Conservation (phyloP, 2,113 vertebrate species). For the Xiphophorus hellerii region DNA sequence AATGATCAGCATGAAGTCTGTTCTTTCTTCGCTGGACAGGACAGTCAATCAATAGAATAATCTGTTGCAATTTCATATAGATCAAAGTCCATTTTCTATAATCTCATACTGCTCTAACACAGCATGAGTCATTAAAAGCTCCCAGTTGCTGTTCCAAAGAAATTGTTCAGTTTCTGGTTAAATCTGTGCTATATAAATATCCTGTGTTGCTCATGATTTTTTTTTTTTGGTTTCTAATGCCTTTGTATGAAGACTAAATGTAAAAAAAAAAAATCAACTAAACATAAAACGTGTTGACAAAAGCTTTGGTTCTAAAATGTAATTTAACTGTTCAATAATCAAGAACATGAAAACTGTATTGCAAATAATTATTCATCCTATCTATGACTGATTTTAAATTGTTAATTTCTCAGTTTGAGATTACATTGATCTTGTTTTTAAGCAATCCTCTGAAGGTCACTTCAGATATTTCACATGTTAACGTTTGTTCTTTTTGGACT, state of each 20-base stretch:
- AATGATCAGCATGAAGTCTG: constrained; percentile 33
- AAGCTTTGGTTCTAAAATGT: background rate
- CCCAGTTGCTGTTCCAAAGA: constrained; percentile 2
- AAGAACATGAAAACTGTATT: no score
- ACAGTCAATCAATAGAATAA: constrained; percentile 42
- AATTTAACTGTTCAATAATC: no score
- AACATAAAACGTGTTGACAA: no score
- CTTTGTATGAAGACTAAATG: background rate
- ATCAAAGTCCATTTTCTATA: constrained; percentile 47
- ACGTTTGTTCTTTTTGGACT: background rate
- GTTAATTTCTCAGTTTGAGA: background rate
- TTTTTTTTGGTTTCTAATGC: background rate
- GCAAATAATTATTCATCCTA: background rate
- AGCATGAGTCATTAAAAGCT: constrained; percentile 20
- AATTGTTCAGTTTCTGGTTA: constrained; percentile 1
- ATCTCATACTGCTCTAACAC: constrained; percentile 11
- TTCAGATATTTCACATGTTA: background rate
- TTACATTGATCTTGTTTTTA: background rate
- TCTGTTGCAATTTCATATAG: constrained; percentile 31
- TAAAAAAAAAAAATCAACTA: background rate
- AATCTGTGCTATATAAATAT: constrained; percentile 8
- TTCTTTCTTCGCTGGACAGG: constrained; percentile 16
- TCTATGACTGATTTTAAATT: background rate
- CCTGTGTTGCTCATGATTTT: background rate
- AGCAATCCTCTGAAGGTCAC: background rate